These are phyloP conservation scores for Synaphobranchus kaupii DNA, from an alignment of 2,797 vertebrate species.

Conservation along the genomic window DNA sequence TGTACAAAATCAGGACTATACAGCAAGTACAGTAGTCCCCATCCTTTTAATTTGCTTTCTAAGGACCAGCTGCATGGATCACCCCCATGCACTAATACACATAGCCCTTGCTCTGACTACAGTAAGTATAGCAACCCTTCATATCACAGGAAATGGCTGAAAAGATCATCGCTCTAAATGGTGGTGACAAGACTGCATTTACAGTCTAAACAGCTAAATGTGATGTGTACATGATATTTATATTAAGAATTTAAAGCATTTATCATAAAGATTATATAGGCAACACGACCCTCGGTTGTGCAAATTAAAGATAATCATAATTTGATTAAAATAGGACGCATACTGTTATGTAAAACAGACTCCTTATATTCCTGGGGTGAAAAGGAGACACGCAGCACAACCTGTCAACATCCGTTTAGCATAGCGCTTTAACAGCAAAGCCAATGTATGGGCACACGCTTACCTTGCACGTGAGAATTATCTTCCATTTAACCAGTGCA, in stretches of 20 bases:
- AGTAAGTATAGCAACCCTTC: not conserved
- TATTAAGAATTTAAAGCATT: not conserved
- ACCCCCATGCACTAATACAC: not conserved
- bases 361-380: not conserved
- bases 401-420: constrained; percentile 10
- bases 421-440: constrained; percentile 69
- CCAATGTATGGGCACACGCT: constrained; percentile 61
- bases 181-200: not conserved
- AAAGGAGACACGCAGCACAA: not conserved
- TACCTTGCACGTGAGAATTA: constrained; percentile 79
- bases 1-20: not conserved
- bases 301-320: not conserved
- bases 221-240: not conserved
- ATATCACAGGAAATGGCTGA: not conserved
- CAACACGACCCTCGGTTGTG: not conserved
- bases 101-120: not conserved
- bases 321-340: not conserved
- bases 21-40: not conserved
- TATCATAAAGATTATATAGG: not conserved
- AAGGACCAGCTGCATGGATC: not conserved
- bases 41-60: not conserved
- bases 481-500: constrained; percentile 52
- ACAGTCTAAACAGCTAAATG: not conserved
- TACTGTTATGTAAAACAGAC: not conserved
- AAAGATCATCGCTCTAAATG: not conserved